A percentile compares a stretch with the other conserved stretches of the same genome.
Evolutionary conservation across 2,113 vertebrate genomes (phyloP).

Genomic region (Erythrolamprus reginae): DNA sequence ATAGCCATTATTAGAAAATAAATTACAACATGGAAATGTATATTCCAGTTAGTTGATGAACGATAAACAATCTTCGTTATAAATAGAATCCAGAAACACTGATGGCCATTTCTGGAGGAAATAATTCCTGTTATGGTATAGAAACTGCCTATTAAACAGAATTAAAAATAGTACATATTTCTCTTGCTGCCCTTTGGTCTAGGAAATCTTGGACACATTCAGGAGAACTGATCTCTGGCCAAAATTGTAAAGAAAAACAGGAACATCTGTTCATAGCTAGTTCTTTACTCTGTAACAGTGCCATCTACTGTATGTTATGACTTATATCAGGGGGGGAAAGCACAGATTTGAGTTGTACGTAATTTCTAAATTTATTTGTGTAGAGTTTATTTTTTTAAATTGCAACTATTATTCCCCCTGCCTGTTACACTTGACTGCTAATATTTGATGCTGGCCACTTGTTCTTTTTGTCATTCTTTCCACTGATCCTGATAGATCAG

Average conservation of each 20-base stretch:
- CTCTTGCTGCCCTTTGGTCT: constrained; percentile 6
- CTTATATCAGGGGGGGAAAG: background rate
- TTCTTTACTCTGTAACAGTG: constrained; percentile 11
- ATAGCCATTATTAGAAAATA: constrained; percentile 9
- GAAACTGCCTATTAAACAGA: constrained; percentile 23
- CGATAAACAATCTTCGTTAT: background rate
- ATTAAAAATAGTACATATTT: constrained; percentile 32
- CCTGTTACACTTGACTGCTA: background rate
- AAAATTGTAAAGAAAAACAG: constrained; percentile 10
- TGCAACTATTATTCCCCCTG: background rate
- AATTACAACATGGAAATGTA: background rate
- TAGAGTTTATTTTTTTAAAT: background rate
- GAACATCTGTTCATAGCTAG: constrained; percentile 16
- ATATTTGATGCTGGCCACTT: background rate
- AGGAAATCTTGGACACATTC: constrained; percentile 25
- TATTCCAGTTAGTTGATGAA: background rate
- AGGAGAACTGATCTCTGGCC: constrained; percentile 4
- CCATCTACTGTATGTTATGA: constrained; percentile 1
- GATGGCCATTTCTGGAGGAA: background rate
- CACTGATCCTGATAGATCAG: background rate
- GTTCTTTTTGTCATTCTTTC: background rate
- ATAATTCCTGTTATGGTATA: constrained; percentile 26
- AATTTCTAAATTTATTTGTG: background rate
- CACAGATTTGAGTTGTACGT: background rate
- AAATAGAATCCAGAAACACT: constrained; percentile 9